These are phyloP conservation scores for Drosophila kepulauana DNA, from an alignment of 1,140 invertebrate genomes.

Conservation along the genomic window DNA sequence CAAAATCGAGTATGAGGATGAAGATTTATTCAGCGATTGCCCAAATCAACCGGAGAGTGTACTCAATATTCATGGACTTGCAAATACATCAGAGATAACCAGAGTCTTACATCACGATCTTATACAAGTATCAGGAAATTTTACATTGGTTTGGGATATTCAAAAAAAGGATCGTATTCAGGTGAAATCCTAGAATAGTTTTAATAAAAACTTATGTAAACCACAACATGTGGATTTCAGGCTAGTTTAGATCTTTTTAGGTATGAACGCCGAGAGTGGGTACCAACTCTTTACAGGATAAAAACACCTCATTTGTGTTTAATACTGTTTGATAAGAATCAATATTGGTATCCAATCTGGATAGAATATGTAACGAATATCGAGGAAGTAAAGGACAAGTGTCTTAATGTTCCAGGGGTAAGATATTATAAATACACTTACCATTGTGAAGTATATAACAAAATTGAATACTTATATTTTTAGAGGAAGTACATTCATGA, in stretches of 20 bases:
- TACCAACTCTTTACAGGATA: background rate
- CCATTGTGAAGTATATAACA: too few species aligned
- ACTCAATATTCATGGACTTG: background rate
- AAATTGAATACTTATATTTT: background rate
- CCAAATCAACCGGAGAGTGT: background rate
- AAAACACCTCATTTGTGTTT: background rate
- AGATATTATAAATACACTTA: background rate
- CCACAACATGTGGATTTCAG: background rate
- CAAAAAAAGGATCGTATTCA: background rate
- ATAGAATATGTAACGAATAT: background rate
- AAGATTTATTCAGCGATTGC: conserved; percentile 2
- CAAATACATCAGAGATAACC: background rate
- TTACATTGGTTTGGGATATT: background rate
- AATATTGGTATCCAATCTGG: conserved; percentile 6
- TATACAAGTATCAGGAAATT: background rate
- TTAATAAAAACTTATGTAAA: too few species aligned
- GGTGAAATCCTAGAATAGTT: background rate
- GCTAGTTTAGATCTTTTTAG: background rate
- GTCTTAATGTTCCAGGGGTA: conserved; percentile 15
- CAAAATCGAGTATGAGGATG: background rate
- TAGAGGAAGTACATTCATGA: conserved; percentile 1
- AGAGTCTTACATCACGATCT: too few species aligned
- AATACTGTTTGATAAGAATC: background rate
- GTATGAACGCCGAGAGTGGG: background rate
- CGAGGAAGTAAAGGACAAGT: conserved; percentile 11